Base-by-base conservation (phyloP, 1,140 invertebrate species). In the Frieseomelitta varia region DNA sequence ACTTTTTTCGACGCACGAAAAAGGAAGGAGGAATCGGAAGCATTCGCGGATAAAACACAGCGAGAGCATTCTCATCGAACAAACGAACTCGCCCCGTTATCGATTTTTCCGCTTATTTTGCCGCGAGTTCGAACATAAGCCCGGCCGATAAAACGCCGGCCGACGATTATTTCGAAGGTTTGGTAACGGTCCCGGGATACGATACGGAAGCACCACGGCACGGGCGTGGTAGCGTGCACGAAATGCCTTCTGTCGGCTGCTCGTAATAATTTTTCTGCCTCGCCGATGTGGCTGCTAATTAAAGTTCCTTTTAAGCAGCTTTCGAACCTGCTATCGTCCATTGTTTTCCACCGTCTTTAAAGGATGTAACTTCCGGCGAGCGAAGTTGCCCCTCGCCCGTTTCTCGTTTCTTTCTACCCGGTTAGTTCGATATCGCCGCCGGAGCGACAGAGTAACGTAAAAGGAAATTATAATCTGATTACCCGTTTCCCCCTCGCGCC, bases 251-350 rank as follows among this genome's bases (percentile, higher is more conserved):
- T 24, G 39, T 71, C 21, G 27, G 14, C n/a, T 58, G 53, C 2
- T 30, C 1, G 34, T 8, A 69, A 69, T 8, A 69, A 69, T 61
- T 83, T 78, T 78, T 78, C 67, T 47, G 1, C 51, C 30, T 30
- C 39, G 24, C 56, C 56, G 68, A 69, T 24, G 55, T 39, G 53
- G 65, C 27, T 19, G 65, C 75, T 83, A 83, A 83, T 78, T 83
- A 71, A 39, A 78, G 21, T 71, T 69, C 75, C 81, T 58, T 78
- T 78, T 78, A 78, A 83, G 81, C 75, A 24, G 75, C 81, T 83
- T 83, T 55, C 47, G 15, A 27, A 56, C 21, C 21, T 74, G 39
- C 79, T 19, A 30, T 21, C 53, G 81, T 68, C 53, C 81, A 76
- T 76, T 82, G 67, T 78, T 83, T 78, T 53, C 39, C 55, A 27